Conservation (phyloP, 2,113 vertebrate species). For the Eretmochelys imbricata region DNA sequence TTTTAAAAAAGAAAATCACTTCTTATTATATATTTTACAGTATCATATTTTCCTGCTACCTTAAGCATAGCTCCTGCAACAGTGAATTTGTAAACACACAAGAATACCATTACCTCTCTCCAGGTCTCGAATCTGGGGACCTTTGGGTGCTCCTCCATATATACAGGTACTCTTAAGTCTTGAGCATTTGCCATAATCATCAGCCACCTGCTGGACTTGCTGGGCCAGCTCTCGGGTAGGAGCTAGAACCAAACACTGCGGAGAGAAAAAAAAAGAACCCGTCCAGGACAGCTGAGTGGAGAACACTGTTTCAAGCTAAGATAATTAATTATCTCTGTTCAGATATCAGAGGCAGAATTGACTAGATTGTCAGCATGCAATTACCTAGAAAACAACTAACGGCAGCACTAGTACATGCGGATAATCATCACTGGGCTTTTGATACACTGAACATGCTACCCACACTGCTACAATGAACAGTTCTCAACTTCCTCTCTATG, state of each 20-base stretch:
- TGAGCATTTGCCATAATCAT: slow-evolving; percentile 95
- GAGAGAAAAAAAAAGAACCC: background rate
- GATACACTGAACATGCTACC: background rate
- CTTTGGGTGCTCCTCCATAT: slow-evolving; percentile 98
- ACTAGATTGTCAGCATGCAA: slow-evolving; percentile 22
- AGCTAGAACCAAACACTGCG: slow-evolving; percentile 93
- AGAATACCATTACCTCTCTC: slow-evolving; percentile 87
- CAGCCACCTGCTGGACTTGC: slow-evolving; percentile 96
- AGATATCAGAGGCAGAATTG: background rate
- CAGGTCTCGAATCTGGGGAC: slow-evolving; percentile 96
- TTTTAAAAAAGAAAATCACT: background rate
- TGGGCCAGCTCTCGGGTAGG: slow-evolving; percentile 98
- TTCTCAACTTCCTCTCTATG: background rate
- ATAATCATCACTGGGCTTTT: background rate
- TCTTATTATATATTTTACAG: background rate
- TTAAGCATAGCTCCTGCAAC: background rate
- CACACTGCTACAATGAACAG: background rate
- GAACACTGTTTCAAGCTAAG: background rate
- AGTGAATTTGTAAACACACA: background rate
- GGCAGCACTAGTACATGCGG: background rate
- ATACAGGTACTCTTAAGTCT: slow-evolving; percentile 98
- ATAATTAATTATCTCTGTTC: background rate
- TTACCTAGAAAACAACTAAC: slow-evolving; percentile 7
- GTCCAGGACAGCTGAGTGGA: slow-evolving; percentile 17
- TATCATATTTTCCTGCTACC: background rate